Base-by-base conservation (phyloP, 2,888 invertebrate species). In the Oasisia sp. region DNA sequence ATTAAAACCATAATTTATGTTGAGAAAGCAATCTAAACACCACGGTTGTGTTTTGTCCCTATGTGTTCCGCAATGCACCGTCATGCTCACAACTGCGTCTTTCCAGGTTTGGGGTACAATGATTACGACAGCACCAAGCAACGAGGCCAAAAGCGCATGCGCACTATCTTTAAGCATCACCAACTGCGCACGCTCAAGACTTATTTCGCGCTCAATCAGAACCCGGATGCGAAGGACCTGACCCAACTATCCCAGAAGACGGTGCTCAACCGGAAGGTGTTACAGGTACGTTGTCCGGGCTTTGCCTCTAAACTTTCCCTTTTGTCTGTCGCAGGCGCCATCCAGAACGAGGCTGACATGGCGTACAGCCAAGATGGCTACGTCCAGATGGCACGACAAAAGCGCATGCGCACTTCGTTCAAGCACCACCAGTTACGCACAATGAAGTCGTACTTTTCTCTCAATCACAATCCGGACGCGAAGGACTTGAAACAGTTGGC, bases 391-490 rank as follows among this genome's bases (percentile, higher is more conserved):
- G 98, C 95, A 98, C 98, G 95, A 92, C 96, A 96, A 98, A 99
- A 99, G 96, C 97, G 99, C 93, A 99, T 99, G 98, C 97, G 99
- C 93, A 99, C 99, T 91, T 99, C 99, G 94, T 99, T 99, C 97
- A 99, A 99, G 96, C 99, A 99, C 96, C 99, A 99, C 96, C 99
- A 99, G 96, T 97, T 99, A 93, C 97, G 99, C 93, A 99, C 99
- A 92, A 99, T 99, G 99, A 99, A 99, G 97, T 98, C 98, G 91
- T 99, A 99, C 96, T 99, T 99, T 96, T 98, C 98, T 92, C 98
- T 99, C 96, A 99, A 99, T 97, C 99, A 99, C 97, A 99, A 99
- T 97, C 99, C 99, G 0, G 99, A 99, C 96, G 99, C 99, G 92
- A 99, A 99, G 96, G 99, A 99, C 96, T 97, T 99, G 93, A 99